These are phyloP conservation scores for Rhinolophus ferrumequinum DNA, from an alignment of 2,113 vertebrate species.

Conservation along the genomic window DNA sequence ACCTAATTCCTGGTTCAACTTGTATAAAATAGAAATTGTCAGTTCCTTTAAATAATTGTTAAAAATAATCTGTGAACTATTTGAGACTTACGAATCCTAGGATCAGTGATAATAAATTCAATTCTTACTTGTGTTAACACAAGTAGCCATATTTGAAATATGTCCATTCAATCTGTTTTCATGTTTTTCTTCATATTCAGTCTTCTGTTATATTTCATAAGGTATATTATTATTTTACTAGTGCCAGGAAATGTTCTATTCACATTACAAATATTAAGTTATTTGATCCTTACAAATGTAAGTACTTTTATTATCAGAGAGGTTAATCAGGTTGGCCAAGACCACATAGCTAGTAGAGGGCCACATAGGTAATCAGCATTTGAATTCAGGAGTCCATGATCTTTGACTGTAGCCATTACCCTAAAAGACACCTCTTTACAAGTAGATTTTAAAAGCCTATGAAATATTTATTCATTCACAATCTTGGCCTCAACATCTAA, in stretches of 20 bases:
- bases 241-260: neutral
- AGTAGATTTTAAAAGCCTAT: neutral
- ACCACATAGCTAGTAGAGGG: neutral
- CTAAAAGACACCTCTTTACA: neutral
- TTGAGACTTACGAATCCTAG: neutral
- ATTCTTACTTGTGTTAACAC: neutral
- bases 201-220: neutral
- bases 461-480: conserved; percentile 13
- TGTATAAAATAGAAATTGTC: neutral
- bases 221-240: neutral
- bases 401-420: neutral
- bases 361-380: neutral
- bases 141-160: neutral
- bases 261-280: neutral
- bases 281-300: neutral
- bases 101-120: neutral
- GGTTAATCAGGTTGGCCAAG: neutral
- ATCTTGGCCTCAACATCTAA: neutral
- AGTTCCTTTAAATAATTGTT: neutral
- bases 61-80: neutral
- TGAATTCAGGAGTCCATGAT: neutral
- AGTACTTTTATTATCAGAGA: neutral
- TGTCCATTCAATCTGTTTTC: neutral
- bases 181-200: neutral
- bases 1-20: neutral